These are phyloP conservation scores for Eupithecia insigniata DNA, from an alignment of 2,888 invertebrate species.

Conservation along the genomic window DNA sequence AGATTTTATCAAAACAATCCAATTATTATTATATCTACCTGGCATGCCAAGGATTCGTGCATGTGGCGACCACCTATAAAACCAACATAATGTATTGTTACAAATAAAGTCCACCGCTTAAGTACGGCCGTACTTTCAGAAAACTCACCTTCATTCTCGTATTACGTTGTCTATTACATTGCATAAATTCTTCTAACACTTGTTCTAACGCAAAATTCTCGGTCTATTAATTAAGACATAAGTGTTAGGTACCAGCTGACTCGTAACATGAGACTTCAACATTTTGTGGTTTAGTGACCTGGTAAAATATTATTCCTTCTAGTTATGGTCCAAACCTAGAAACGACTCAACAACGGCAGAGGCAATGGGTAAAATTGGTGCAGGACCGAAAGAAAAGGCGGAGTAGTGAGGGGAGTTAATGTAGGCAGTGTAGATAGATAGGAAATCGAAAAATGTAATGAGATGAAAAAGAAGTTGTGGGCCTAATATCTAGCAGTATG, in stretches of 20 bases:
- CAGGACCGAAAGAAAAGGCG: neutral
- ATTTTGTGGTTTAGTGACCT: conserved; percentile 39
- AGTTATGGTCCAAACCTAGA: neutral
- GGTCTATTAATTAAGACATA: conserved; percentile 68
- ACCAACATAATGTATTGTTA: neutral
- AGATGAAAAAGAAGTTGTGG: too few species aligned
- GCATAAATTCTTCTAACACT: conserved; percentile 55
- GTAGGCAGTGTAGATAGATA: neutral
- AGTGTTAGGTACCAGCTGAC: neutral
- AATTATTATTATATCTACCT: neutral
- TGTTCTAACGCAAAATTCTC: conserved; percentile 67
- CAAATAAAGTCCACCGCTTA: neutral
- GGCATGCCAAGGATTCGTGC: neutral
- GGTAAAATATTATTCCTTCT: neutral
- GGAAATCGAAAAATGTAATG: neutral
- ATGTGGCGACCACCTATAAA: neutral
- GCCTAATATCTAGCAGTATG: too few species aligned
- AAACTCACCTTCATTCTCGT: neutral
- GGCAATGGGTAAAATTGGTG: neutral
- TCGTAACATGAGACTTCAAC: conserved; percentile 60
- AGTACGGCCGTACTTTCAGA: neutral
- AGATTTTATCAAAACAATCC: too few species aligned
- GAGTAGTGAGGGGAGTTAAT: neutral
- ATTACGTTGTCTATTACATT: conserved; percentile 50
- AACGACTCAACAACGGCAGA: neutral